phyloP scores from a whole-genome alignment of 2,113 vertebrate species.

The Pleuronectes platessa region DNA sequence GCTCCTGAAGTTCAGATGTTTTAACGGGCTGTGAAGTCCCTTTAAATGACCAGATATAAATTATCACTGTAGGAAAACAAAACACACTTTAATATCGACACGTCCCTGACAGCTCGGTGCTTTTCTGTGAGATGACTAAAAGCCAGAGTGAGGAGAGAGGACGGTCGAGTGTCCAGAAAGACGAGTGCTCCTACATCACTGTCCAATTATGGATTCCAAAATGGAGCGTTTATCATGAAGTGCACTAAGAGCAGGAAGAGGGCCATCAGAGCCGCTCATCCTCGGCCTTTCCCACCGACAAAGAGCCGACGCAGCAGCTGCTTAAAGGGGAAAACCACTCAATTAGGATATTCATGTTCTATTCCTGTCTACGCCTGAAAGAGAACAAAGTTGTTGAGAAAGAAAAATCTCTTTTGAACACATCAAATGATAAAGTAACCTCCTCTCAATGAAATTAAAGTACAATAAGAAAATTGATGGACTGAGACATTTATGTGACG shows the following conservation, averaged over 20 bases:
- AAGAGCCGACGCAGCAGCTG: constrained; percentile 61
- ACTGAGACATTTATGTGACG: background rate
- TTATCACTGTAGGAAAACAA: too few species aligned
- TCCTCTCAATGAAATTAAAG: background rate
- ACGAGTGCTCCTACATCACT: constrained; percentile 59
- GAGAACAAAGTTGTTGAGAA: background rate
- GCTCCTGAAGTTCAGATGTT: background rate
- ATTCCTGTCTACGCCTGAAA: background rate
- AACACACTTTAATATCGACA: too few species aligned
- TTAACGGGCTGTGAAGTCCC: background rate
- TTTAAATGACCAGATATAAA: too few species aligned
- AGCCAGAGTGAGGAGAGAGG: constrained; percentile 23
- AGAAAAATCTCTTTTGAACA: background rate
- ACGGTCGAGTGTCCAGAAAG: constrained; percentile 33
- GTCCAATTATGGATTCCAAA: constrained; percentile 74
- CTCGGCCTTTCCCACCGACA: constrained; percentile 19
- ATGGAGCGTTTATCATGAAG: constrained; percentile 69
- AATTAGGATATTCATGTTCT: constrained; percentile 22
- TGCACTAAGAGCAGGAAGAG: constrained; percentile 75
- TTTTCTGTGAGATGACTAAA: constrained; percentile 17
- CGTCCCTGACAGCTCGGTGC: too few species aligned
- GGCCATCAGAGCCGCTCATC: constrained; percentile 40
- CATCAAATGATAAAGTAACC: background rate
- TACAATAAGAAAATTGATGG: background rate
- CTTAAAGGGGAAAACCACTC: constrained; percentile 38